A percentile compares a stretch with the other conserved stretches of the same genome.
Evolutionary conservation across 1,140 invertebrate genomes (phyloP).

Genomic region (Phymorhynchus buccinoides): DNA sequence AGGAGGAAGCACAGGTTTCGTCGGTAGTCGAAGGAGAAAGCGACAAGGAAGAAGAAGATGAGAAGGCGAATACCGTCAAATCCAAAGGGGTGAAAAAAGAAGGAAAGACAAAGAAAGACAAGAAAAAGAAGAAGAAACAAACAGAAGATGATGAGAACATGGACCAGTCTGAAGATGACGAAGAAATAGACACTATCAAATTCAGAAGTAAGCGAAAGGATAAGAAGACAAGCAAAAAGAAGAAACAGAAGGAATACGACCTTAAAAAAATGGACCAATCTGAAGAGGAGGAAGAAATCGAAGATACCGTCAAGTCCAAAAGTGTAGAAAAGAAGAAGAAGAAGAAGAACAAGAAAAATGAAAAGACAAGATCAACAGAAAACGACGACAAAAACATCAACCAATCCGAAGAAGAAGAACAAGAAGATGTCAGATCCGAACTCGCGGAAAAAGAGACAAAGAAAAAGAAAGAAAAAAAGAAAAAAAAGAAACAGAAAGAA

Average conservation of each 20-base stretch:
- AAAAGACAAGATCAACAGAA: slow-evolving; percentile 47
- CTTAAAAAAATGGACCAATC: no score
- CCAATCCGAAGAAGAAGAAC: slow-evolving; percentile 13
- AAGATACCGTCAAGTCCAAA: background rate
- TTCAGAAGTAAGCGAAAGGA: background rate
- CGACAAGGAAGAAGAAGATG: slow-evolving; percentile 13
- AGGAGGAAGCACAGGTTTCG: slow-evolving; percentile 46
- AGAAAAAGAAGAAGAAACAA: slow-evolving; percentile 50
- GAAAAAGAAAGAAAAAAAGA: background rate
- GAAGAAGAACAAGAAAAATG: background rate
- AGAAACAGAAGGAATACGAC: slow-evolving; percentile 49
- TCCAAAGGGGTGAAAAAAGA: background rate
- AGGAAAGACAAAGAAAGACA: background rate
- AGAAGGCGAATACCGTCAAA: background rate
- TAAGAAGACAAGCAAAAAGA: background rate
- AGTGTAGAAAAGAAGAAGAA: background rate
- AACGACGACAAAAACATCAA: no score
- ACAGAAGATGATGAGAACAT: slow-evolving; percentile 63
- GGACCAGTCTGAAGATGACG: no score
- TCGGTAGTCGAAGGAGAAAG: background rate
- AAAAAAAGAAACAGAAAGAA: slow-evolving; percentile 49
- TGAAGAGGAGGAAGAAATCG: background rate
- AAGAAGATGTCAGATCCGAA: no score
- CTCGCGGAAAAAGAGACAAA: no score
- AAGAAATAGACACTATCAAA: background rate